These are phyloP conservation scores for Furnarius figulus DNA, from an alignment of 2,113 vertebrate genomes.

Conservation along the genomic window DNA sequence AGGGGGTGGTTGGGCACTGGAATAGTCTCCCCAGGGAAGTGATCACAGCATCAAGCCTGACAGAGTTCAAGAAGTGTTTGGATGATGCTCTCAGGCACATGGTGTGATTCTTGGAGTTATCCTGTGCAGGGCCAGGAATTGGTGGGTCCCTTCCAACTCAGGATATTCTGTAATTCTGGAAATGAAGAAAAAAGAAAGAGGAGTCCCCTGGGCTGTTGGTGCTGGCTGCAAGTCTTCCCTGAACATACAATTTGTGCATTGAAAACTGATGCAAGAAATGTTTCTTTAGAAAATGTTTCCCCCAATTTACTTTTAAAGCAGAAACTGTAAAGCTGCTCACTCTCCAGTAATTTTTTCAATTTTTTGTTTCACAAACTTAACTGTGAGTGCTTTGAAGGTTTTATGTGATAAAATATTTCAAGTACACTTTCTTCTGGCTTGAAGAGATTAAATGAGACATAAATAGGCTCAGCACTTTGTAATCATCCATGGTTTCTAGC, in stretches of 20 bases:
- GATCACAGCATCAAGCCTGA: fast-evolving
- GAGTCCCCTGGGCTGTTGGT: not conserved
- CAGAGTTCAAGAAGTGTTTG: fast-evolving
- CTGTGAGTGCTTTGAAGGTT: not conserved
- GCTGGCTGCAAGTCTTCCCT: not conserved
- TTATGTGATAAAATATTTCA: not conserved
- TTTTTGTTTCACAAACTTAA: not conserved
- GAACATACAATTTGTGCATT: not conserved
- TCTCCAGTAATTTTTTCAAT: not conserved
- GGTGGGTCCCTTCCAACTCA: not conserved
- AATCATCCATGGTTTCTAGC: not conserved
- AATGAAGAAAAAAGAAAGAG: not conserved
- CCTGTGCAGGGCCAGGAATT: not conserved
- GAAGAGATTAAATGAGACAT: not conserved
- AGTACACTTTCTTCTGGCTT: not conserved
- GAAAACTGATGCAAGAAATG: not conserved
- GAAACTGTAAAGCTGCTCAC: not conserved
- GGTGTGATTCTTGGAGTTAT: not conserved
- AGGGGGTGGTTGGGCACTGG: not conserved
- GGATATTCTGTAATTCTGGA: not conserved
- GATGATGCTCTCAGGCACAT: not conserved
- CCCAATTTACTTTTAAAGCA: not conserved
- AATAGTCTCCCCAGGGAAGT: not conserved
- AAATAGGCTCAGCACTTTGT: not conserved
- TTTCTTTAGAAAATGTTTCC: not conserved